These are phyloP conservation scores for Thereva nobilitata DNA, from an alignment of 2,888 invertebrate species.

Conservation along the genomic window DNA sequence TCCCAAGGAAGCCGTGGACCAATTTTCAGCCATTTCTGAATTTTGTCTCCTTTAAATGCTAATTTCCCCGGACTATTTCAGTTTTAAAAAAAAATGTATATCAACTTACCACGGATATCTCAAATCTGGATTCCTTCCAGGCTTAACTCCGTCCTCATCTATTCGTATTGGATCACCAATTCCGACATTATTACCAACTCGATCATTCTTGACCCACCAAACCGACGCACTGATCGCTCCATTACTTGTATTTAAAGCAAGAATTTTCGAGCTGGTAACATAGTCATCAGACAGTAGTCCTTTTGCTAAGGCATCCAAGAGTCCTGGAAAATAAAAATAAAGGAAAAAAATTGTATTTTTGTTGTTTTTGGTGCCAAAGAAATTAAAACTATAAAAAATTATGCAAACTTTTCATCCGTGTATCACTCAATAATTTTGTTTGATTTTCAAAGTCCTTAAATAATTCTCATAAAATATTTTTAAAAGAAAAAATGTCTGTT, in stretches of 20 bases:
- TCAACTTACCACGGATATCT: slow-evolving; percentile 71
- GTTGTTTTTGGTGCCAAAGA: background rate
- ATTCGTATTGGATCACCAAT: slow-evolving; percentile 61
- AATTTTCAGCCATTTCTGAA: no score
- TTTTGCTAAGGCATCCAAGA: slow-evolving; percentile 74
- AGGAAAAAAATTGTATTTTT: background rate
- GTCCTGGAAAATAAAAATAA: slow-evolving; percentile 60
- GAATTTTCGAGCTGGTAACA: slow-evolving; percentile 64
- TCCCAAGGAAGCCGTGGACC: no score
- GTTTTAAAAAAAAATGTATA: no score
- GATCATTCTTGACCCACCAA: slow-evolving; percentile 63
- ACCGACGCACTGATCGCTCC: slow-evolving; percentile 64
- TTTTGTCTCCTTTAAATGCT: no score
- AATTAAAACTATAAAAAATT: background rate
- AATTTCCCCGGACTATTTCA: no score
- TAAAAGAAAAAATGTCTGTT: no score
- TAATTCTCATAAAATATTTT: no score
- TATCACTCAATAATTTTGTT: slow-evolving; percentile 61
- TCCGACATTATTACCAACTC: slow-evolving; percentile 54
- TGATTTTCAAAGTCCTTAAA: no score
- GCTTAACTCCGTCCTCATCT: slow-evolving; percentile 61
- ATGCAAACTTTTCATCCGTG: background rate
- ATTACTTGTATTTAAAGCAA: slow-evolving; percentile 66
- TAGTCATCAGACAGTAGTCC: slow-evolving; percentile 68
- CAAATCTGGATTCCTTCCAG: slow-evolving; percentile 68